Conservation (phyloP, 2,113 vertebrate species). For the human region GRCh38 chr6:814001-814500, state of each 20-base stretch:
- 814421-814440: not conserved
- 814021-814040: not conserved
- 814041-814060: not conserved
- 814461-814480: constrained; percentile 7
- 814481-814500: not conserved
- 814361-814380: not conserved
- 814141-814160: not conserved
- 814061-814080: not conserved
- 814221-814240: not conserved
- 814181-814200: not conserved
- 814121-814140: not conserved
- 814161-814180: not conserved
- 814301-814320: constrained; percentile 15
- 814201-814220: constrained; percentile 46
- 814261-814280: not conserved
- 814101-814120: not conserved
- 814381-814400: constrained; percentile 14
- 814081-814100: not conserved
- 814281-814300: constrained; percentile 8
- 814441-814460: not conserved
- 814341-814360: constrained; percentile 37
- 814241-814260: not conserved
- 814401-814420: not conserved
- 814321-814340: constrained; percentile 30
- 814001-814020: too few species aligned